Evolutionary conservation across 1,140 invertebrate genomes (phyloP), one percentile per base, ranked within the genome.

Genomic region (Panagrolaimus sp.): DNA sequence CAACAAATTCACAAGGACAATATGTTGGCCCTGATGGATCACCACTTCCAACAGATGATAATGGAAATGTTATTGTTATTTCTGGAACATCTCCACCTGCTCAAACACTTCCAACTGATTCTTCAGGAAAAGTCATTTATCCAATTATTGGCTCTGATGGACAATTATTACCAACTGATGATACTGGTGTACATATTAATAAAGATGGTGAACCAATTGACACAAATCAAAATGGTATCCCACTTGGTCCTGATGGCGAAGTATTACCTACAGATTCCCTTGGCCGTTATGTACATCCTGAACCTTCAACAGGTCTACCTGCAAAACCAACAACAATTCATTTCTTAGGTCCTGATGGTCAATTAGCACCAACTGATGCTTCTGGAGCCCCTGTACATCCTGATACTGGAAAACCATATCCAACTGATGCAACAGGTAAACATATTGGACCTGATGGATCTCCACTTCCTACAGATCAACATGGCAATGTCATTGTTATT

Each of bases 71-170:
- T n/a, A 55, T 55, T 55, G 52, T 55, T n/a, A 28, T 55, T 21
- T 24, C 21, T 28, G 52, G 52, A 9, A 55, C 52, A 2, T 8
- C 9, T 14, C 52, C 7, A 9, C 52, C 52, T 14, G 12, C 64
- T 1, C 38, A 69, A 21, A 69, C 63, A 10, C 46, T 73, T 10
- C 71, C 71, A 21, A 74, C 73, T 47, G 73, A 74, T 47, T 14
- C 6, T 10, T 44, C 43, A 1, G 73, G 73, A 9, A 28, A 45
- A 12, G 6, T 64, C 8, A 66, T 76, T n/a, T 64, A 71, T 28
- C 63, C 69, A 14, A 66, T 73, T 21, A 77, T 77, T 21, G 68
- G 64, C 24, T 63, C 63, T 45, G 68, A 77, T 48, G 77, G 73
- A 12, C 45, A 79, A 62, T 32, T 73, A 12, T 38, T 77, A n/a